Evolutionary conservation across 1,140 invertebrate genomes (phyloP).

Genomic region (Adoxophyes honmai): DNA sequence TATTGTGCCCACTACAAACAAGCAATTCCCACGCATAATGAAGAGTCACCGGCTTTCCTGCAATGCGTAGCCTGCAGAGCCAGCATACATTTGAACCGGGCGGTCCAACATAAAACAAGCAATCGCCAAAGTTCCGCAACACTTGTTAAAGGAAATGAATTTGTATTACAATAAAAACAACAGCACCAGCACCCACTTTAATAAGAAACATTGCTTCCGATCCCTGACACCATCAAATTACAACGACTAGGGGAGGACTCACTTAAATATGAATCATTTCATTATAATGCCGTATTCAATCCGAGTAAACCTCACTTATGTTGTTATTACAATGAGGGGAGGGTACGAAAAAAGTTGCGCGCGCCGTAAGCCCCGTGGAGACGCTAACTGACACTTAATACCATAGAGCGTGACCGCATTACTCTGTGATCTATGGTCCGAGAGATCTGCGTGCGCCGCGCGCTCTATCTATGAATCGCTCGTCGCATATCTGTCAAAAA

Average conservation of each 20-base stretch:
- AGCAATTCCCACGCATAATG: slow-evolving; percentile 15
- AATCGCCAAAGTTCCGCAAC: slow-evolving; percentile 7
- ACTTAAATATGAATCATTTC: slow-evolving; percentile 78
- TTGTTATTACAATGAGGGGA: slow-evolving; percentile 68
- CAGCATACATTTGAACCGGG: not conserved
- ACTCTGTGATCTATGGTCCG: slow-evolving; percentile 73
- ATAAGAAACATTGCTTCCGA: slow-evolving; percentile 74
- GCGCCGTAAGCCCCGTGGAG: slow-evolving; percentile 63
- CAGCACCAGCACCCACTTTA: slow-evolving; percentile 64
- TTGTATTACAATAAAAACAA: slow-evolving; percentile 50
- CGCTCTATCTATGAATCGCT: slow-evolving; percentile 66
- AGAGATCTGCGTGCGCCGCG: slow-evolving; percentile 44
- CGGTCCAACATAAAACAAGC: not conserved
- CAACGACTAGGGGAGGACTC: slow-evolving; percentile 64
- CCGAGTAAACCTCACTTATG: slow-evolving; percentile 74
- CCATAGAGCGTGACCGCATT: slow-evolving; percentile 75
- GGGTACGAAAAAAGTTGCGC: slow-evolving; percentile 65
- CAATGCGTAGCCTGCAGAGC: not conserved
- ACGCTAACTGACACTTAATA: slow-evolving; percentile 77
- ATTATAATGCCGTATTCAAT: slow-evolving; percentile 77
- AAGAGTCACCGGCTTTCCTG: slow-evolving; percentile 3
- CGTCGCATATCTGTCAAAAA: slow-evolving; percentile 53
- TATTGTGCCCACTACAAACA: too few relatives aligned
- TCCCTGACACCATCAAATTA: slow-evolving; percentile 68
- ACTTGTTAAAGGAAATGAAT: slow-evolving; percentile 17